Evolutionary conservation across 2,888 invertebrate species (phyloP), one percentile per base, ranked within the genome.

Genomic region (Drosophila borborema): DNA sequence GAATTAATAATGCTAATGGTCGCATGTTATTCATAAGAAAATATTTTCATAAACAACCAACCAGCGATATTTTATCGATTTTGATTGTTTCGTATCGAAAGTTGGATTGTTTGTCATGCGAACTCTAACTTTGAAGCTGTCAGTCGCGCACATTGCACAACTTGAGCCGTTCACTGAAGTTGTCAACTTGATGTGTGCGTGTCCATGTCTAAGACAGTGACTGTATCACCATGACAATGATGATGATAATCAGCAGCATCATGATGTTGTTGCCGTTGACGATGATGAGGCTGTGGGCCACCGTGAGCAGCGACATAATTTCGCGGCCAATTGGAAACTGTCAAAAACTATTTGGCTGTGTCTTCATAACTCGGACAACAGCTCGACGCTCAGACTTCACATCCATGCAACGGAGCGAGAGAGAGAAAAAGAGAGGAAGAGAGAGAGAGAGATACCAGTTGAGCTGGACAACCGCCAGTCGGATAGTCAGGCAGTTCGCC

Each of bases 271-370:
- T 45, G 10, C 28, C 9, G 48, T 9, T 9, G 23, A 43, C 34
- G 23, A 23, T 65, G 46, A 49, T 31, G 46, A 38, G 23, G 54
- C 48, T 54, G 53, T 6, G 41, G 79, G 64, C 82, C 79, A 81
- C 79, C 82, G 48, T 59, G 81, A 61, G 51, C 58, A 68, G 80
- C 53, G 72, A 66, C 66, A 66, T 70, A 66, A 74, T 80, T 81
- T 77, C 55, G 72, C 74, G 71, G 77, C 74, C 81, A 84, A 81
- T 85, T 82, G 85, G 43, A 76, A 80, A 75, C 88, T 87, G 88
- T 86, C 81, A 87, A 77, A 86, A 85, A 81, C 74, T 64, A 86
- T 85, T 87, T 80, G 74, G 80, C 80, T 80, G 83, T 88, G 80
- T 88, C 86, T 86, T 88, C 82, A 86, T 87, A 87, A 80, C 86